Evolutionary conservation across 2,888 invertebrate genomes (phyloP), one percentile per base, ranked within the genome.

Genomic region (Cheilosia impressa): DNA sequence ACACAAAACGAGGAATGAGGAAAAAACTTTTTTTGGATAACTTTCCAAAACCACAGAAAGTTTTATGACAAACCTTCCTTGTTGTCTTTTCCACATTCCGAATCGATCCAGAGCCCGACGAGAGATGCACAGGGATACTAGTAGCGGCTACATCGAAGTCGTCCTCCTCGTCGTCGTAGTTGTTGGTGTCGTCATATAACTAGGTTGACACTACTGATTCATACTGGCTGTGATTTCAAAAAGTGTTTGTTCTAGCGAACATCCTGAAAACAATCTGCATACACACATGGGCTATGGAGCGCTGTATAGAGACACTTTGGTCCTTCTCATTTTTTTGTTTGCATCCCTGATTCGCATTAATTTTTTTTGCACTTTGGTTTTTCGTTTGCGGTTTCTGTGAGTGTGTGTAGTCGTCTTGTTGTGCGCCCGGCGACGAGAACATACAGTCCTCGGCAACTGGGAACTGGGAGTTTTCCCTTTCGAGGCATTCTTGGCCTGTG

Each of bases 211-310:
- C 82, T 72, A 82, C 55, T 72, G 78, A 71, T 82, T 78, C 78
- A 72, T 82, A 60, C 65, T 78, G 65, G 58, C 53, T 78, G 72
- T 66, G 82, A 82, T 77, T 82, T 78, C 66, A 82, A 55, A 82
- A 82, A 78, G 77, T 82, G 72, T 82, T 82, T 82, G 78, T 78
- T 82, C 78, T 82, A 82, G 78, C 82, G 71, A 78, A 82, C 71
- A 82, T 82, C 82, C 82, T 78, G 82, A 78, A 77, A 78, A 82
- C 82, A 82, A 82, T 82, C 82, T 82, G 78, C 82, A 82, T 82
- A 82, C 72, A 82, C 71, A 72, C 60, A 82, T 78, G 77, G 45
- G 58, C 38, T 58, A 62, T 53, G 31, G 43, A 10, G 47, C 53
- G n/a, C 27, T 38, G 10, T 22, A 66, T 2, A 43, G 63, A 43